phyloP scores from a whole-genome alignment of 2,113 vertebrate species.

The Limanda limanda region DNA sequence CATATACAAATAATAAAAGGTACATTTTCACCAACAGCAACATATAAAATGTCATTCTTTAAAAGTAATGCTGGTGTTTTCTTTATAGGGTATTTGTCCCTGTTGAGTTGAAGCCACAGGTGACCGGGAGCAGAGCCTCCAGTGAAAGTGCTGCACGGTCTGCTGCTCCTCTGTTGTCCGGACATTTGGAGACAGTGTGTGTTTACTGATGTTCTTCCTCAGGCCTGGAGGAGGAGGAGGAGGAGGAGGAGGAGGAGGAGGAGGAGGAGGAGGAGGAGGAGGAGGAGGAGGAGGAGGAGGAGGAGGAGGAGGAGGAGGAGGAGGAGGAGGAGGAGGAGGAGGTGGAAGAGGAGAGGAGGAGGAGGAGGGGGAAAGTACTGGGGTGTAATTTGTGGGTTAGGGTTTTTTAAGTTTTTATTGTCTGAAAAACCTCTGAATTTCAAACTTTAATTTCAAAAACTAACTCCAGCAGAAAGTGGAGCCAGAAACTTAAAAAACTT shows the following conservation, averaged over 20 bases:
- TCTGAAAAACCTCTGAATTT: too few relatives aligned
- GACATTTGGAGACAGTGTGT: constrained; percentile 59
- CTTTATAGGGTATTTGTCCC: background rate
- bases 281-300: background rate
- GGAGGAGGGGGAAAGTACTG: too few relatives aligned
- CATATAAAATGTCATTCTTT: too few relatives aligned
- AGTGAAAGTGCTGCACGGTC: constrained; percentile 65
- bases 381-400: too few relatives aligned
- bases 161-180: constrained; percentile 68
- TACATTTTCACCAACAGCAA: too few relatives aligned
- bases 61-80: background rate
- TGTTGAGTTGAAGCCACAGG: constrained; percentile 65
- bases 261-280: background rate
- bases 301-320: background rate
- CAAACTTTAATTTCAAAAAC: too few relatives aligned
- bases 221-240: background rate
- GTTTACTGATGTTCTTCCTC: constrained; percentile 59
- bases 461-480: too few relatives aligned
- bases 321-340: background rate
- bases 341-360: too few relatives aligned
- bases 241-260: background rate
- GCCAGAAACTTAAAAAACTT: too few relatives aligned
- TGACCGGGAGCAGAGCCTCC: constrained; percentile 34
- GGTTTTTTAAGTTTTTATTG: too few relatives aligned
- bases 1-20: too few relatives aligned